A percentile compares a stretch with the other conserved stretches of the same genome.
Conservation (phyloP, 2,113 vertebrate species). For the Melospiza melodia region DNA sequence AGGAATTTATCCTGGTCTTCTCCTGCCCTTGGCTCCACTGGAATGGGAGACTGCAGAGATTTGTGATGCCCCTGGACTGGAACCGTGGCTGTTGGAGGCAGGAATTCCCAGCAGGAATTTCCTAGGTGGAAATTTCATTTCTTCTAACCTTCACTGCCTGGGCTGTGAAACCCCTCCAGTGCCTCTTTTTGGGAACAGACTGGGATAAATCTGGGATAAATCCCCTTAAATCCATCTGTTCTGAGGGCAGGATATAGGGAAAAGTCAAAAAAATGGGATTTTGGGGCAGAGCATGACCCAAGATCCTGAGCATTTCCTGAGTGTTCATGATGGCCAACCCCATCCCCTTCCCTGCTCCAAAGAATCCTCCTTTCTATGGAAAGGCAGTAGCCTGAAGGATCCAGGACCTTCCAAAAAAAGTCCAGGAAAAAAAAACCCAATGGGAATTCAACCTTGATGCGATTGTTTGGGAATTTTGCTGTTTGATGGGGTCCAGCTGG, state of each 20-base stretch:
- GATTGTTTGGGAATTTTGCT: background rate
- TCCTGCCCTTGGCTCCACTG: background rate
- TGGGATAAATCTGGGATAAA: background rate
- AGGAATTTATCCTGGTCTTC: accelerated
- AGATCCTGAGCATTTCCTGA: background rate
- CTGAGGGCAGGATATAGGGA: background rate
- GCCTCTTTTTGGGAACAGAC: background rate
- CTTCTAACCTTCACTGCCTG: background rate
- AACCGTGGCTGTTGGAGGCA: background rate
- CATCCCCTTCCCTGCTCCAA: background rate
- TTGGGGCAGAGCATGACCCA: background rate
- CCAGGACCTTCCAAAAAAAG: background rate
- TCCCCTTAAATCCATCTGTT: background rate
- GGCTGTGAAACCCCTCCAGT: background rate
- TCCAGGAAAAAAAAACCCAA: background rate
- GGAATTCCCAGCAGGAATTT: background rate
- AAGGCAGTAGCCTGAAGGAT: background rate
- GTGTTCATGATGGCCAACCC: background rate
- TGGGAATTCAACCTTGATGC: background rate
- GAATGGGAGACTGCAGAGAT: background rate
- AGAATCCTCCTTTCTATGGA: background rate
- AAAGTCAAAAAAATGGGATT: accelerated
- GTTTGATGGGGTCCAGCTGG: no score
- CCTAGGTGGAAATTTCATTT: background rate
- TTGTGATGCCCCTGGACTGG: background rate